Evolutionary conservation across 2,797 vertebrate genomes (phyloP).

Genomic region (Rallus crepitans): DNA sequence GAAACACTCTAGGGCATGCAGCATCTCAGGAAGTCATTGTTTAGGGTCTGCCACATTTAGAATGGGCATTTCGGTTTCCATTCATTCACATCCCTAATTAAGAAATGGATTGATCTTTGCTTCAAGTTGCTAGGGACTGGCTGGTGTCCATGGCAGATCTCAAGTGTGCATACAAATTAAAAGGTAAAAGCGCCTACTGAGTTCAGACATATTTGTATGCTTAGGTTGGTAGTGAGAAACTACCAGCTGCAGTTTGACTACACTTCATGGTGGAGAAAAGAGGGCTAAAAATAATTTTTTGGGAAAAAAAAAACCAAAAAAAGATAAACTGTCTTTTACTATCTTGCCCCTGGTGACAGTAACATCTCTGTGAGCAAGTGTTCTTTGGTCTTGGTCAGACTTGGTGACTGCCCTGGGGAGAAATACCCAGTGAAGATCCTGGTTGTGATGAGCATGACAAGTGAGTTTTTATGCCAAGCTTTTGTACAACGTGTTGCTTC

Average conservation of each 20-base stretch:
- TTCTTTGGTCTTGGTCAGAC: neutral
- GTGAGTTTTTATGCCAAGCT: neutral
- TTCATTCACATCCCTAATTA: conserved; percentile 33
- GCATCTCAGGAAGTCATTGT: neutral
- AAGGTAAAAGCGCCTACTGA: neutral
- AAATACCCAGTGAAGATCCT: neutral
- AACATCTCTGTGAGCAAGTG: neutral
- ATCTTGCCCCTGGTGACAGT: neutral
- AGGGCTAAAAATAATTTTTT: neutral
- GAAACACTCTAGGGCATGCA: neutral
- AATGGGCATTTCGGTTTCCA: neutral
- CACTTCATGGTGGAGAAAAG: neutral
- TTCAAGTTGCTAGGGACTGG: neutral
- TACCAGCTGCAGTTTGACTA: neutral
- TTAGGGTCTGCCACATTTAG: neutral
- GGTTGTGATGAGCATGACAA: neutral
- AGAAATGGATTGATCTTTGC: neutral
- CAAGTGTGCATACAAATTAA: neutral
- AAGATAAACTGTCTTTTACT: neutral
- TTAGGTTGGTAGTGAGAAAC: neutral
- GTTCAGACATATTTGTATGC: neutral
- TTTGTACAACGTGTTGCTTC: neutral
- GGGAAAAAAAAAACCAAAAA: neutral
- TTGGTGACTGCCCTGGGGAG: neutral
- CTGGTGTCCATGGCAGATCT: neutral